A percentile compares a stretch with the other conserved stretches of the same genome.
These are phyloP conservation scores for Patella caerulea DNA, from an alignment of 2,888 invertebrate species.

Conservation along the genomic window DNA sequence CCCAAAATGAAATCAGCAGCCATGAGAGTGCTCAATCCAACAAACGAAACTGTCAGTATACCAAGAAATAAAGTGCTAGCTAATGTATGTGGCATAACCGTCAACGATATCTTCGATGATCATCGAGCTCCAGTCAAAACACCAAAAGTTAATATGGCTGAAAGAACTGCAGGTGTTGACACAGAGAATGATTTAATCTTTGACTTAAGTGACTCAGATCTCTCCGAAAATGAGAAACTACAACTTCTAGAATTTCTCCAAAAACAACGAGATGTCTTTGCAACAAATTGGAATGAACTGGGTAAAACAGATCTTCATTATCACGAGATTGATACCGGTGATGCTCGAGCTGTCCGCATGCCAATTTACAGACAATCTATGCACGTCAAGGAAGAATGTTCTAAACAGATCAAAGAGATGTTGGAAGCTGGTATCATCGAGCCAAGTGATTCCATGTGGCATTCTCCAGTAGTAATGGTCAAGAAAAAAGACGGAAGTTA, in stretches of 20 bases:
- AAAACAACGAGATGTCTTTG: constrained; percentile 21
- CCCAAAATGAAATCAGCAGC: background rate
- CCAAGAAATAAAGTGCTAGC: too few relatives aligned
- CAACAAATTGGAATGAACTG: constrained; percentile 25
- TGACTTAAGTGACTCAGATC: constrained; percentile 17
- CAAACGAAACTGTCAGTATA: constrained; percentile 23
- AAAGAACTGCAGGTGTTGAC: background rate
- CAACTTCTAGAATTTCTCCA: background rate
- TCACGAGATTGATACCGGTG: constrained; percentile 39
- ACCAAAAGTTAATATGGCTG: background rate
- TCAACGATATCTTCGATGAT: background rate
- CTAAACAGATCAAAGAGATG: constrained; percentile 36
- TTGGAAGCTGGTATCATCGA: constrained; percentile 25
- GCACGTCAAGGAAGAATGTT: constrained; percentile 20
- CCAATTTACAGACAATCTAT: constrained; percentile 29
- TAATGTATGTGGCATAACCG: too few relatives aligned
- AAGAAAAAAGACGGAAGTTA: constrained; percentile 33
- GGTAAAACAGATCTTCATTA: constrained; percentile 35
- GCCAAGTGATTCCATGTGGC: constrained; percentile 27
- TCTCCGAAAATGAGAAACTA: constrained; percentile 15
- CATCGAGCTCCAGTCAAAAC: too few relatives aligned
- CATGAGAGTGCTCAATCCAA: constrained; percentile 30
- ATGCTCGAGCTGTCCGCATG: constrained; percentile 30
- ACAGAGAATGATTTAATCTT: constrained; percentile 11
- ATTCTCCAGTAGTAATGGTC: constrained; percentile 37